Conservation (phyloP, 92 coral and sea anemone species). For the Plumapathes pennacea region DNA sequence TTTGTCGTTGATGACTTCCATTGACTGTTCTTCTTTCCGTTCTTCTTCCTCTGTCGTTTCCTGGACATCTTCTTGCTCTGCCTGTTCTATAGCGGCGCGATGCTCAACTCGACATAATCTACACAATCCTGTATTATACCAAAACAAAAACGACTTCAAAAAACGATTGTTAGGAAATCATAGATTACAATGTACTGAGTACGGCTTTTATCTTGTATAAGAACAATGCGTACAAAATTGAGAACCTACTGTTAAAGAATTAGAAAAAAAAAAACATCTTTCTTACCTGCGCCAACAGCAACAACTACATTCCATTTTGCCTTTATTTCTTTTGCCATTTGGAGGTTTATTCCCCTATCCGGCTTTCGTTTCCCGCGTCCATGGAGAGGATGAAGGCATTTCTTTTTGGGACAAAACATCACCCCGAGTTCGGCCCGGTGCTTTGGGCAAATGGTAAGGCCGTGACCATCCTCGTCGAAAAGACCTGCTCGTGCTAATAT, state of each 20-base stretch:
- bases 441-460: conserved; percentile 9
- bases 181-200: no score
- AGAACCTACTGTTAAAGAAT: no score
- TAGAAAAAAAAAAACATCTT: no score
- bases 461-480: conserved; percentile 13
- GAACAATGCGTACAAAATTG: no score
- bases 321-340: conserved; percentile 15
- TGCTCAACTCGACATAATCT: conserved; percentile 7
- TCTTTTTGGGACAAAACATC: conserved; percentile 1
- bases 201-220: no score
- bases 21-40: no score
- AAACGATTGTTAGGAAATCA: no score
- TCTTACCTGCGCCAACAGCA: conserved; percentile 19
- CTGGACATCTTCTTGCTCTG: no score
- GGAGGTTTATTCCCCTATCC: neutral
- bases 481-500: conserved; percentile 1
- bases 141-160: no score
- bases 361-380: conserved; percentile 5
- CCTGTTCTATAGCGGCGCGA: neutral
- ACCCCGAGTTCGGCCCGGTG: conserved; percentile 14
- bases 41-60: no score
- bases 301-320: conserved; percentile 8
- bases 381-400: conserved; percentile 14
- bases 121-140: conserved; percentile 1
- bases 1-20: no score